Evolutionary conservation across 2,797 vertebrate species (phyloP), one percentile per base, ranked within the genome.

Genomic region (Poeciliopsis gracilis): DNA sequence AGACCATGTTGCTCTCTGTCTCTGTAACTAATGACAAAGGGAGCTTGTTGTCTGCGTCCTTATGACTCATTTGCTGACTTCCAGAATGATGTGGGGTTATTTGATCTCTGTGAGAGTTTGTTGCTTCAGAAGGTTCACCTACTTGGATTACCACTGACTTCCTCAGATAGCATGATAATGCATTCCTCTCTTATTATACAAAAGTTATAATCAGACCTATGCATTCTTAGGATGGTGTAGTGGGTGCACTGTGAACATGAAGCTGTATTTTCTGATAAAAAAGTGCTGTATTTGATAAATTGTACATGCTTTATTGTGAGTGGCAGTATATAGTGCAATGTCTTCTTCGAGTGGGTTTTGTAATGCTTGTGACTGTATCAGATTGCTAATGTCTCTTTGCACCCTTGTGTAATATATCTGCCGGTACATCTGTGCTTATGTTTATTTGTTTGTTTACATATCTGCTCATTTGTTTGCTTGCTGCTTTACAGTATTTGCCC

Each of bases 91-190:
- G 43, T 72, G 82, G 33, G 77, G 86, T 87, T 87, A 92, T 82
- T 81, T 80, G 88, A 92, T 92, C 89, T 83, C 85, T 86, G 87
- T 92, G 92, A 89, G 91, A 94, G 51, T 81, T 90, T 79, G 72
- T 72, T 77, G 45, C 79, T 80, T 81, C n/a, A 81, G 80, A 83
- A 69, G 77, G 45, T 84, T 87, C 82, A 86, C 75, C 83, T 87
- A n/a, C 86, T 94, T 86, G 71, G 47, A 78, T 94, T 93, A 92
- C 92, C 59, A 76, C 57, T 75, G 25, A 82, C 73, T 82, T 75
- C 72, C 81, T 85, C 51, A 18, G 66, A 69, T 43, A 77, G 55
- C 69, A 84, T 78, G 49, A 78, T 83, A 76, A 88, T 69, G 84
- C 83, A 86, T 88, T 73, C 71, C 72, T 46, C 84, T 83, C 76